These are phyloP conservation scores for Nudaria mundana DNA, from an alignment of 2,888 invertebrate species.

Conservation along the genomic window DNA sequence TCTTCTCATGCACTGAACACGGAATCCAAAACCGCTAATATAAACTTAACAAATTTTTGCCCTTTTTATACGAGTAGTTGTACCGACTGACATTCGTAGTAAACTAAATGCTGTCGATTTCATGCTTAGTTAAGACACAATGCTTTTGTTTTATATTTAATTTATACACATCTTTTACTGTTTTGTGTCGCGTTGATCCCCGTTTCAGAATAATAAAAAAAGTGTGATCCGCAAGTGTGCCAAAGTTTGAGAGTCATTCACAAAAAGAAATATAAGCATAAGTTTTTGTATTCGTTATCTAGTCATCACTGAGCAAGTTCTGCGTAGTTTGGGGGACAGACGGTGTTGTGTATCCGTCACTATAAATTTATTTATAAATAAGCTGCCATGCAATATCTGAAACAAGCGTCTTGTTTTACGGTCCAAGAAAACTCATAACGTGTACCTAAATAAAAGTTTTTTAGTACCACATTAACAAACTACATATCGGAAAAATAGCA, in stretches of 20 bases:
- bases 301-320: too few species aligned
- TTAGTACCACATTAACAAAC: conserved; percentile 31
- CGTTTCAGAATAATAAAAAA: too few species aligned
- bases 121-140: neutral
- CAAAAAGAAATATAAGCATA: too few species aligned
- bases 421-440: conserved; percentile 37
- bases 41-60: conserved; percentile 36
- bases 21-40: conserved; percentile 48
- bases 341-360: too few species aligned
- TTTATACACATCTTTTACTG: conserved; percentile 5
- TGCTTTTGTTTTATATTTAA: conserved; percentile 9
- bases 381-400: conserved; percentile 29
- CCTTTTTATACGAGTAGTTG: conserved; percentile 11
- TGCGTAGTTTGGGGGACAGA: too few species aligned
- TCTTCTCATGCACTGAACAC: conserved; percentile 51
- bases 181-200: too few species aligned
- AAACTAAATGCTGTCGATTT: neutral
- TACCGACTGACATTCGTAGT: neutral
- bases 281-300: too few species aligned
- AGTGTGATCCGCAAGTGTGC: too few species aligned
- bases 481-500: conserved; percentile 40
- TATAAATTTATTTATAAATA: too few species aligned
- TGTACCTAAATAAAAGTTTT: conserved; percentile 34
- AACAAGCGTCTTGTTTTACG: too few species aligned
- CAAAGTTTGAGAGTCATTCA: too few species aligned